Percentiles rank a stretch among this genome's conserved stretches.
phyloP scores from a whole-genome alignment of 2,888 invertebrate species.

The Pegoplata infirma region DNA sequence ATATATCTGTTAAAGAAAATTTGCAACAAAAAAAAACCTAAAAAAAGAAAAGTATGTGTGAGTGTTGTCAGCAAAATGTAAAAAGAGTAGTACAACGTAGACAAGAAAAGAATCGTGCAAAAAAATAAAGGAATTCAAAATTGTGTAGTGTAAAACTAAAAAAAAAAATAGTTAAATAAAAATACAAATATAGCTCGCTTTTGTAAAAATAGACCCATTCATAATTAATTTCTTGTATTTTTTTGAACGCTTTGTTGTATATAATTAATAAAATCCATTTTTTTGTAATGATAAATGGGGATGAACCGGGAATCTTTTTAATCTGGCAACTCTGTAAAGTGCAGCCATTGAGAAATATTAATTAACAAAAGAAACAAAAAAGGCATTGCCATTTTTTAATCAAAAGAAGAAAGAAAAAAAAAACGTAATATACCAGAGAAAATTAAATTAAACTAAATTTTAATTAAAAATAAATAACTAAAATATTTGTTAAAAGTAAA shows the following conservation, averaged over 20 bases:
- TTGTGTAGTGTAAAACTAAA: not conserved
- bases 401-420: conserved; percentile 27
- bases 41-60: conserved; percentile 42
- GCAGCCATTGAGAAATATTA: conserved; percentile 59
- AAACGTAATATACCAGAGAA: conserved; percentile 43
- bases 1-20: not conserved
- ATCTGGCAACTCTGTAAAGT: conserved; percentile 50
- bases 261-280: too few species aligned
- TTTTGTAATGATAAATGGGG: conserved; percentile 17
- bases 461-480: conserved; percentile 8
- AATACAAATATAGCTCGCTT: not conserved
- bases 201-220: too few species aligned
- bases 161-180: not conserved
- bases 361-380: conserved; percentile 57
- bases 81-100: conserved; percentile 49
- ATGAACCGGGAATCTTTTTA: not conserved
- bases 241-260: too few species aligned
- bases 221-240: too few species aligned
- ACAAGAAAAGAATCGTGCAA: conserved; percentile 36
- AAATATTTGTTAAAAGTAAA: not conserved
- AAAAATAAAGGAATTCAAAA: not conserved
- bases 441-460: conserved; percentile 49
- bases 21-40: conserved; percentile 5
- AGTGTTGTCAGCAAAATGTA: conserved; percentile 31
- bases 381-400: conserved; percentile 53